Evolutionary conservation across 2,113 vertebrate species (phyloP), one percentile per base, ranked within the genome.

Genomic region (Hemibagrus wyckioides): DNA sequence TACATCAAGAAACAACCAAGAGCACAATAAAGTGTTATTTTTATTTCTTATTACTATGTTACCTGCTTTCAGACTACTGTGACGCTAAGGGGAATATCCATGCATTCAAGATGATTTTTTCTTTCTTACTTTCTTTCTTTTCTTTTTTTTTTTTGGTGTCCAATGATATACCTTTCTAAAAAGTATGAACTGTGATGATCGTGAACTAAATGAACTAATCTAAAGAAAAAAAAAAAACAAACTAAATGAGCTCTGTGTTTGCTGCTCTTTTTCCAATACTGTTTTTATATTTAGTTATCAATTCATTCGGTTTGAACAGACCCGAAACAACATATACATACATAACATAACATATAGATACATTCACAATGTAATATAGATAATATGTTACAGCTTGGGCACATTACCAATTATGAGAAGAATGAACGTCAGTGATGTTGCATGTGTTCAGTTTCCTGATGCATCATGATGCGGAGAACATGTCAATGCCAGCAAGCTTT

Each of bases 31-130:
- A 92, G 88, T 89, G 91, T 90, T 86, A 91, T 91, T 92, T 92
- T 88, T 90, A 91, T 94, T 92, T 79, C 92, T 93, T 94, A 93
- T 92, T 93, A 93, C 90, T 94, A 94, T 95, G 94, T 95, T 94
- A 95, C 92, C 94, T 95, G 94, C 94, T 95, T 95, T 95, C 94
- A 93, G 93, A 94, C 92, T 94, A 95, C 94, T 95, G 95, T 95
- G 94, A 95, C 95, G 94, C 95, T 94, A 92, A 95, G 94, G 92
- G 93, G 93, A 94, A 91, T 93, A 95, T 92, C 92, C 92, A 90
- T 89, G 93, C 84, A 91, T 73, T 89, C 86, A 85, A 63, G 19
- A 87, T 84, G 61, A 75, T 36, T 44, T 56, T 76, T 76, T 77
- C 21, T n/a, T n/a, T n/a, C n/a, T n/a, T n/a, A n/a, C n/a, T n/a